Base-by-base conservation (phyloP, 2,113 vertebrate genomes). In the Myotis lucifugus region DNA sequence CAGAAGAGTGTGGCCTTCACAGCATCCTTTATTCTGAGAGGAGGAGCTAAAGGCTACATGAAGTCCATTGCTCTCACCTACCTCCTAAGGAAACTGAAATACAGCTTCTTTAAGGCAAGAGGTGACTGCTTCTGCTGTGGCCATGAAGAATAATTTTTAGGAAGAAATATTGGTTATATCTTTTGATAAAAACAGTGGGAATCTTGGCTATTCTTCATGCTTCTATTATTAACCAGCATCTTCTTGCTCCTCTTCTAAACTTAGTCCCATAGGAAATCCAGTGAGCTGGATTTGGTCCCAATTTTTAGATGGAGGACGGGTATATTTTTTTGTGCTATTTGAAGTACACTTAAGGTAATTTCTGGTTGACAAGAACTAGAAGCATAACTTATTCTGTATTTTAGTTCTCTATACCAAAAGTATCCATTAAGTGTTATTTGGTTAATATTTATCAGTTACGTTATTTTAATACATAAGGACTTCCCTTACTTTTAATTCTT, bases 401-500 rank as follows among this genome's bases (percentile, higher is more conserved):
- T 85, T 76, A 34, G 17, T 77, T 85, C 56, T 96, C 37, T 74
- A 8, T 1, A 59, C 15, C 52, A 8, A 52, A 79, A 84, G 21
- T 48, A 56, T 2, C 11, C 13, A 37, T 29, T 54, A n/a, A 92
- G 12, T 67, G 9, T 69, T 87, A 48, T 4, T 73, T 73, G 69
- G 34, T 85, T 86, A 70, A 76, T 84, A 91, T 69, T 93, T 93
- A 67, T 73, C 14, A 29, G 1, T 79, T 91, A 48, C 66, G 21
- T 90, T 84, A 42, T 34, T 12, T 76, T 70, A 48, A 61, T 83
- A 42, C 59, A 48, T n/a, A 85, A 92, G 17, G 61, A 85, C 4
- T 2, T 29, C 1, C 29, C 5, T 34, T 3, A 67, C 18, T 70
- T 85, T 59, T 46, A 67, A 81, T 85, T 72, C 13, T 73, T 70